Percentiles rank a stretch among this genome's conserved stretches.
phyloP scores from a whole-genome alignment of 2,797 vertebrate species.

The Epinephelus awoara region DNA sequence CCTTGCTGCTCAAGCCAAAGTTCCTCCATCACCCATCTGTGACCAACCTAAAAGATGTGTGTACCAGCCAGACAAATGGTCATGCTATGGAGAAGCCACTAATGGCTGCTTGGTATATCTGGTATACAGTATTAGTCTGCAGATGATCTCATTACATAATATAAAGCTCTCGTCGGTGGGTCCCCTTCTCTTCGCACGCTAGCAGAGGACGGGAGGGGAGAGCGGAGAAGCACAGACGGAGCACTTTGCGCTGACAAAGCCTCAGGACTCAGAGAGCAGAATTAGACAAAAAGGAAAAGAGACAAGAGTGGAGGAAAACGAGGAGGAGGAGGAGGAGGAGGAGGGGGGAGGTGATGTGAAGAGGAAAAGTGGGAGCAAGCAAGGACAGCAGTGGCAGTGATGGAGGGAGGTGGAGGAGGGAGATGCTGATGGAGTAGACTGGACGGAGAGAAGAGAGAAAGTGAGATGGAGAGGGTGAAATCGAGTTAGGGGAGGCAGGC shows the following conservation, averaged over 20 bases:
- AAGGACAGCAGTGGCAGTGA: conserved; percentile 39
- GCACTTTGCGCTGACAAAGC: conserved; percentile 62
- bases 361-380: conserved; percentile 40
- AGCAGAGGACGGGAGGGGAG: conserved; percentile 21
- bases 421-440: conserved; percentile 10
- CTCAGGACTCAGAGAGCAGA: conserved; percentile 21
- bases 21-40: conserved; percentile 52
- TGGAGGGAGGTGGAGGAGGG: conserved; percentile 17
- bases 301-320: conserved; percentile 46
- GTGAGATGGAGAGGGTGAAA: conserved; percentile 20
- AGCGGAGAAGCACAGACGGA: conserved; percentile 49
- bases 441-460: conserved; percentile 1
- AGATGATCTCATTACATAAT: conserved; percentile 80
- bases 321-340: not conserved
- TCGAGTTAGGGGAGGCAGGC: not conserved
- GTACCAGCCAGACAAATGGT: conserved; percentile 61
- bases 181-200: conserved; percentile 51
- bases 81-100: conserved; percentile 60
- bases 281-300: conserved; percentile 62
- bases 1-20: conserved; percentile 34
- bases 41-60: conserved; percentile 37
- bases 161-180: conserved; percentile 46
- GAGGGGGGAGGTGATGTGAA: conserved; percentile 4
- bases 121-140: conserved; percentile 58
- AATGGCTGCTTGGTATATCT: conserved; percentile 64